phyloP scores from a whole-genome alignment of 2,888 invertebrate genomes.

The Cinara cedri region DNA sequence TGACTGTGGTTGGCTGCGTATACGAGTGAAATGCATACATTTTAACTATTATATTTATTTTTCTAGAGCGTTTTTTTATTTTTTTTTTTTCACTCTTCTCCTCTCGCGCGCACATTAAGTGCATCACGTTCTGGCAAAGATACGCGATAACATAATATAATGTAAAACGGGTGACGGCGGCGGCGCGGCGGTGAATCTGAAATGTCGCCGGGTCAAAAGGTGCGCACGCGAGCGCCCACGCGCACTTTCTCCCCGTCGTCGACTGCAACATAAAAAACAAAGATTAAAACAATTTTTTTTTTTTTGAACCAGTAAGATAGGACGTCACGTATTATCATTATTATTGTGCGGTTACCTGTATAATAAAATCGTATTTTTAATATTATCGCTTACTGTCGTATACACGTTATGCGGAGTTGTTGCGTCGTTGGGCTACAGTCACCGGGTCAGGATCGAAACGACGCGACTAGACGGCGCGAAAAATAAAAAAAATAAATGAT shows the following conservation, averaged over 20 bases:
- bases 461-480: background rate
- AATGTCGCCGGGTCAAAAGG: slow-evolving; percentile 54
- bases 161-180: slow-evolving; percentile 12
- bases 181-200: slow-evolving; percentile 49
- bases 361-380: too few species aligned
- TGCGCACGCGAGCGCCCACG: slow-evolving; percentile 54
- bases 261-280: slow-evolving; percentile 12
- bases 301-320: slow-evolving; percentile 30
- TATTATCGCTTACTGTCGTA: too few species aligned
- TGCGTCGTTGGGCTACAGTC: background rate
- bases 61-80: too few species aligned
- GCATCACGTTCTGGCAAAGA: slow-evolving; percentile 31
- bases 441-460: slow-evolving; percentile 39
- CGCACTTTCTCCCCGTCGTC: slow-evolving; percentile 34
- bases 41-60: too few species aligned
- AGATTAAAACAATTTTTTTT: too few species aligned
- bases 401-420: too few species aligned
- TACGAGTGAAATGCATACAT: too few species aligned
- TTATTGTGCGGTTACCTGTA: slow-evolving; percentile 10
- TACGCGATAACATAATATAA: background rate
- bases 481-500: background rate
- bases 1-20: too few species aligned
- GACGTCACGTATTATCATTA: slow-evolving; percentile 18
- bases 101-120: background rate
- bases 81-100: background rate